Conservation (phyloP, 2,113 vertebrate genomes). For the Pelecanus crispus region DNA sequence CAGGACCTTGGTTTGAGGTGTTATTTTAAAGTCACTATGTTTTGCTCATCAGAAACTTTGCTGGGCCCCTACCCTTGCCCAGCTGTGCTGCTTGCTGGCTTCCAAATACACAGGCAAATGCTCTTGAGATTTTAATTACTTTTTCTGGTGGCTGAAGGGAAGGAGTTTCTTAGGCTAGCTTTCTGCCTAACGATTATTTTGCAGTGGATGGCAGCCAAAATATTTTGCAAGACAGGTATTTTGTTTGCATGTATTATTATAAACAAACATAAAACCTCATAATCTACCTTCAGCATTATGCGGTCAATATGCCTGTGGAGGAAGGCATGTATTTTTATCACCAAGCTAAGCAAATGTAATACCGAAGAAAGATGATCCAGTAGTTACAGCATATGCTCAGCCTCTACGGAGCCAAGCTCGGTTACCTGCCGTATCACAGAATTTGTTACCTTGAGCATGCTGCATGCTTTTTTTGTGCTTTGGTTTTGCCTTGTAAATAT, state of each 20-base stretch:
- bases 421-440: constrained; percentile 48
- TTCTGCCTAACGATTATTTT: constrained; percentile 14
- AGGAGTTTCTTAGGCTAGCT: neutral
- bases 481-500: neutral
- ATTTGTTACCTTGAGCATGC: constrained; percentile 6
- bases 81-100: neutral
- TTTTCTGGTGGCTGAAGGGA: constrained; percentile 17
- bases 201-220: constrained; percentile 20
- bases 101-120: neutral
- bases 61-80: neutral
- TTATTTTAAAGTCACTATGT: neutral
- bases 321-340: constrained; percentile 45
- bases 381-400: constrained; percentile 34
- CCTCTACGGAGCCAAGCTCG: neutral
- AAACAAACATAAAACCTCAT: constrained; percentile 45
- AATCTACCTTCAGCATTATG: neutral
- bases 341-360: neutral
- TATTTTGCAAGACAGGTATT: constrained; percentile 55
- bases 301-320: neutral
- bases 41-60: neutral
- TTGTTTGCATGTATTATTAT: constrained; percentile 25
- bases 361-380: constrained; percentile 48
- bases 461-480: neutral
- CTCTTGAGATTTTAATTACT: neutral
- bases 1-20: neutral